A percentile compares a stretch with the other conserved stretches of the same genome.
These are phyloP conservation scores for Muricea muricata DNA, from an alignment of 92 coral and sea anemone genomes.

Conservation along the genomic window DNA sequence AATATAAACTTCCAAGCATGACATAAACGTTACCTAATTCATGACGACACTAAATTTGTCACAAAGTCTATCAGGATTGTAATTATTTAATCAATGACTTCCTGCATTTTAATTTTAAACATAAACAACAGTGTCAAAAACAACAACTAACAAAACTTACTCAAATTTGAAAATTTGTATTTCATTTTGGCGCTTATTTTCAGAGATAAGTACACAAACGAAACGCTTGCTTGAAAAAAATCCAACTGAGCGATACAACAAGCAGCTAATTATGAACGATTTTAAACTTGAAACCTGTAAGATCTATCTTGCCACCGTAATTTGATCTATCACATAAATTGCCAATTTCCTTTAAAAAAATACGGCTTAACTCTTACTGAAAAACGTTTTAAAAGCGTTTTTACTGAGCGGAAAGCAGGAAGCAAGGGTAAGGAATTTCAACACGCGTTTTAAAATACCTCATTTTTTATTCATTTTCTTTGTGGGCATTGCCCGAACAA, in stretches of 20 bases:
- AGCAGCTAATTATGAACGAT: background rate
- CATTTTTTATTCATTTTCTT: background rate
- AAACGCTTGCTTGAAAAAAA: too few relatives aligned
- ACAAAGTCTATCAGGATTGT: background rate
- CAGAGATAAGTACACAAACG: too few relatives aligned
- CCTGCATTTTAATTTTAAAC: conserved; percentile 2
- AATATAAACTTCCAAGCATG: background rate
- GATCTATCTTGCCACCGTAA: background rate
- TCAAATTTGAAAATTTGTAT: background rate
- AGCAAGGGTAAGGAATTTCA: background rate
- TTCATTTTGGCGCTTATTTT: background rate
- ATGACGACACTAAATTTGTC: background rate
- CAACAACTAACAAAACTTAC: background rate
- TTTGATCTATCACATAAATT: background rate
- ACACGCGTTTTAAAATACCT: background rate
- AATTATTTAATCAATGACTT: conserved; percentile 25
- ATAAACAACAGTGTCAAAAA: background rate
- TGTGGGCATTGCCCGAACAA: background rate
- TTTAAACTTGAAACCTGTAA: background rate
- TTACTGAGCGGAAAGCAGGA: background rate
- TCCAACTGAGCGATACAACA: too few relatives aligned
- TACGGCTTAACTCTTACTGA: background rate
- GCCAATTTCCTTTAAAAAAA: background rate
- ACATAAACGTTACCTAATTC: background rate
- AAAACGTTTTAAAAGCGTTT: background rate